phyloP scores from a whole-genome alignment of 2,888 invertebrate genomes.

The Falcaria lacertinaria region DNA sequence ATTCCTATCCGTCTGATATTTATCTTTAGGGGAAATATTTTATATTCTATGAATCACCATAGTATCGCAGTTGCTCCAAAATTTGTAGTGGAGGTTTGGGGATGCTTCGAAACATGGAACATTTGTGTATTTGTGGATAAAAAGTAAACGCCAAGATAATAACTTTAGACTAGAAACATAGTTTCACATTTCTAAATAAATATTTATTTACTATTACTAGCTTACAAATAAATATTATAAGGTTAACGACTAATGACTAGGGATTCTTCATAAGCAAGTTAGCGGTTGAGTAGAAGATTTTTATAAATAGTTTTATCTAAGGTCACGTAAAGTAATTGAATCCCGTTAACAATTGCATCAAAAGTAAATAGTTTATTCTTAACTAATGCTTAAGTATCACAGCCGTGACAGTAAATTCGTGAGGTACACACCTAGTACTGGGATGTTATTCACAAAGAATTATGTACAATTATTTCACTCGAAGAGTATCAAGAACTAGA shows the following conservation, averaged over 20 bases:
- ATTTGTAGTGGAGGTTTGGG: background rate
- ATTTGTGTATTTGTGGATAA: too few relatives aligned
- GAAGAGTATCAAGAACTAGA: conserved; percentile 21
- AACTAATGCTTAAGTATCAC: conserved; percentile 13
- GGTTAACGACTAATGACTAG: conserved; percentile 1
- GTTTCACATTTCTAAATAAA: background rate
- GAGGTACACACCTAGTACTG: conserved; percentile 14
- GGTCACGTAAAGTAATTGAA: background rate
- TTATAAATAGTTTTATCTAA: too few relatives aligned
- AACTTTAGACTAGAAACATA: background rate
- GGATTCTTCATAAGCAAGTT: conserved; percentile 1
- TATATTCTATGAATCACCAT: background rate
- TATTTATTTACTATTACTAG: background rate
- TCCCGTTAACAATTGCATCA: background rate
- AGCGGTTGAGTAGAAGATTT: too few relatives aligned
- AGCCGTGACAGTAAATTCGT: conserved; percentile 16
- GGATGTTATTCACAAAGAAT: conserved; percentile 2
- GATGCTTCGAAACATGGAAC: too few relatives aligned
- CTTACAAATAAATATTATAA: background rate
- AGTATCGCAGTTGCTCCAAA: background rate
- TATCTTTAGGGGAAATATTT: background rate
- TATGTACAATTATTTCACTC: conserved; percentile 6
- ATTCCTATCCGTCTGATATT: background rate
- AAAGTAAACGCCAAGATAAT: too few relatives aligned
- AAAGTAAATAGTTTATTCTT: background rate